Conservation (phyloP, 2,888 invertebrate species). For the Thymelicus sylvestris region DNA sequence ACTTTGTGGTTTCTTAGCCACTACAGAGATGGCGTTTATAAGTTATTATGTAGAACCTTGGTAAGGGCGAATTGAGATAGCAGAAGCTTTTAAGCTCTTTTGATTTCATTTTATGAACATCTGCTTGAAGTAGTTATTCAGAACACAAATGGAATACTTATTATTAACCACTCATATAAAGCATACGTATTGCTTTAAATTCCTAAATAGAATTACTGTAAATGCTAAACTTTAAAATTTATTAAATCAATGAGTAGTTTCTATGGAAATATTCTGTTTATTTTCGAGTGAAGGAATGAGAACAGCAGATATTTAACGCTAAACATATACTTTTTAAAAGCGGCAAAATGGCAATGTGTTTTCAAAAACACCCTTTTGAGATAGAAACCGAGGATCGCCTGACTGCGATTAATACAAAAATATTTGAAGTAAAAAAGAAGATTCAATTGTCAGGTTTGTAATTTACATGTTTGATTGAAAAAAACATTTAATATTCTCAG, state of each 20-base stretch:
- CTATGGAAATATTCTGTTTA: constrained; percentile 5
- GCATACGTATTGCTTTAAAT: too few relatives aligned
- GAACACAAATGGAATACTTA: background rate
- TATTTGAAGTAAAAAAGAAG: constrained; percentile 93
- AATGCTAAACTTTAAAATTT: constrained; percentile 6
- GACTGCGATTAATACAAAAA: constrained; percentile 89
- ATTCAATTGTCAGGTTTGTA: constrained; percentile 91
- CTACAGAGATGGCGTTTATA: constrained; percentile 69
- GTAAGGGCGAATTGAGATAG: constrained; percentile 55
- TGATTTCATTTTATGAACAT: background rate
- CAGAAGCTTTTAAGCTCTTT: constrained; percentile 2
- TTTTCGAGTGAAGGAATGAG: background rate
- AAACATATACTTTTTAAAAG: too few relatives aligned
- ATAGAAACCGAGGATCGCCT: constrained; percentile 82
- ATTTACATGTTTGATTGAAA: too few relatives aligned
- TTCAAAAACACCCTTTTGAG: constrained; percentile 80
- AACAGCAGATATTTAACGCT: too few relatives aligned
- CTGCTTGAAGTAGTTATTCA: background rate
- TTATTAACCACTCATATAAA: too few relatives aligned
- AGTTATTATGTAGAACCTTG: constrained; percentile 34
- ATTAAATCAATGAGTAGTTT: constrained; percentile 47
- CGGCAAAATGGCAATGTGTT: constrained; percentile 61
- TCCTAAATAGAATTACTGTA: background rate
- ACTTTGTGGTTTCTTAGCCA: constrained; percentile 59
- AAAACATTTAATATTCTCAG: too few relatives aligned